These are phyloP conservation scores for Periophthalmus magnuspinnatus DNA, from an alignment of 2,797 vertebrate species.

Conservation along the genomic window DNA sequence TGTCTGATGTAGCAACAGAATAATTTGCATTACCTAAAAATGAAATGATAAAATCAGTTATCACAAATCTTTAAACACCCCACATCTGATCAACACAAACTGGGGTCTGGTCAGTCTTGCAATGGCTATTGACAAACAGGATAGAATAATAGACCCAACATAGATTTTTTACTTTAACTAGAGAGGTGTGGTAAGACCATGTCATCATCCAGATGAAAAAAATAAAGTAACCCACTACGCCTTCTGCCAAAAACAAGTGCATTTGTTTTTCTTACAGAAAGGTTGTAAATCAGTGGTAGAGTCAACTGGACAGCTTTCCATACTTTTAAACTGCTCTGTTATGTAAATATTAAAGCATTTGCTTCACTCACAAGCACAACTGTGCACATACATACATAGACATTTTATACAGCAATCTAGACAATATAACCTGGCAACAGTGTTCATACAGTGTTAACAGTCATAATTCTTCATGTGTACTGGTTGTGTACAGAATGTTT, in stretches of 20 bases:
- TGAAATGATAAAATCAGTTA: not conserved
- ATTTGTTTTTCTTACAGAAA: not conserved
- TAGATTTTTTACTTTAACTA: conserved; percentile 5
- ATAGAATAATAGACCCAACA: not conserved
- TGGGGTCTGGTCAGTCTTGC: not conserved
- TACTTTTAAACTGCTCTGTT: conserved; percentile 26
- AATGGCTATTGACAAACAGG: not conserved
- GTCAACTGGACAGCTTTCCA: conserved; percentile 26
- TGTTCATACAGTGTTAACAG: conserved; percentile 40
- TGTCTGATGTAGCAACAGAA: not conserved
- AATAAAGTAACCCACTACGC: not conserved
- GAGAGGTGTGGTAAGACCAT: conserved; percentile 12
- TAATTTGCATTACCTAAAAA: not conserved
- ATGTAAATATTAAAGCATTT: conserved; percentile 18
- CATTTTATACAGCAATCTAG: conserved; percentile 20
- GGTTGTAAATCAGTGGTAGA: conserved; percentile 33
- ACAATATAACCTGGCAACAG: conserved; percentile 29
- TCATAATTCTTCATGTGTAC: conserved; percentile 24
- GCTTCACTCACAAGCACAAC: not conserved
- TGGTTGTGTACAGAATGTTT: conserved; percentile 28
- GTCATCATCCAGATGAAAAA: not conserved
- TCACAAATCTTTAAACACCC: not conserved
- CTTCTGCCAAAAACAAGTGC: not conserved
- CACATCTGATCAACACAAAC: not conserved
- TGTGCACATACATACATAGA: not conserved